Conservation (phyloP, 1,140 invertebrate species). For the Harpegnathos saltator region DNA sequence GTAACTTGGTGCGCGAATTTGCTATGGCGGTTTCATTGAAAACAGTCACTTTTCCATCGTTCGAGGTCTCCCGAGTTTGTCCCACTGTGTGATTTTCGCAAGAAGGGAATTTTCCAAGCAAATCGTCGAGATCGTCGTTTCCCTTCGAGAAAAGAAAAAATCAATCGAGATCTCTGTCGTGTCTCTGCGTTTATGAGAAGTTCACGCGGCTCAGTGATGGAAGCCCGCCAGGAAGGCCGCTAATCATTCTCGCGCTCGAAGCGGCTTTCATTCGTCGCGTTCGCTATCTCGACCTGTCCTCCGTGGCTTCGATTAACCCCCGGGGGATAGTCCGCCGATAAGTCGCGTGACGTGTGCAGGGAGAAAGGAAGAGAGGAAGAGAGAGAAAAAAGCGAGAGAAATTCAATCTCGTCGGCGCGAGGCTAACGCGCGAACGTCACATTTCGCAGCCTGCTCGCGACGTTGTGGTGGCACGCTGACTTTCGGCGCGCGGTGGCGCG, state of each 20-base stretch:
- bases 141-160: neutral
- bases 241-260: conserved; percentile 33
- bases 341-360: conserved; percentile 37
- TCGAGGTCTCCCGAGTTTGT: too few species aligned
- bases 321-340: conserved; percentile 33
- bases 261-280: conserved; percentile 42
- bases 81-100: too few species aligned
- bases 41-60: too few species aligned
- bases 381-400: conserved; percentile 31
- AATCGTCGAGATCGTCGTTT: too few species aligned
- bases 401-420: conserved; percentile 5
- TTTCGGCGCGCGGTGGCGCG: conserved; percentile 44
- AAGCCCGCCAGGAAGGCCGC: conserved; percentile 7
- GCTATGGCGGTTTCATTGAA: too few species aligned
- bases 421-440: conserved; percentile 23
- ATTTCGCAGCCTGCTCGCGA: conserved; percentile 24
- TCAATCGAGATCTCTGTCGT: neutral
- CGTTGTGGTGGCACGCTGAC: conserved; percentile 31
- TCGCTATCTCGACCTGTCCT: conserved; percentile 43
- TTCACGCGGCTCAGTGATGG: conserved; percentile 23
- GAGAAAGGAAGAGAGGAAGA: conserved; percentile 18
- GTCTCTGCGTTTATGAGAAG: conserved; percentile 18
- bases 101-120: too few species aligned
- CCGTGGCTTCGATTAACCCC: conserved; percentile 47
- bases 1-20: too few species aligned